Evolutionary conservation across 1,140 invertebrate species (phyloP).

Genomic region (Batillaria attramentaria): DNA sequence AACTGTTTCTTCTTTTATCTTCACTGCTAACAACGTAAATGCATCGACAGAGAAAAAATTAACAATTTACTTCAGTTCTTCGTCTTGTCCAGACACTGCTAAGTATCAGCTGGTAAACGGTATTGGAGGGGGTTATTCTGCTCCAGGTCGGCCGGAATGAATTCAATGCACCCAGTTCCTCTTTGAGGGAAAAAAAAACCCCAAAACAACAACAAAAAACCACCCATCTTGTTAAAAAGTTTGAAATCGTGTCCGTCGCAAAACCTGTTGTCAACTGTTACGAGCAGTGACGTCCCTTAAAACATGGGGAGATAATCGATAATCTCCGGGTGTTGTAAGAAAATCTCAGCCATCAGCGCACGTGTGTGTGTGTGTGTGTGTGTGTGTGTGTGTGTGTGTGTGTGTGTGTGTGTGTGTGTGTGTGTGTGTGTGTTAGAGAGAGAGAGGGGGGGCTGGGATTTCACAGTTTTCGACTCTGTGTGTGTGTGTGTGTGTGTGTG

Average conservation of each 20-base stretch:
- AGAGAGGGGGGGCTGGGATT: no score
- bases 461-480: no score
- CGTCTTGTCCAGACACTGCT: no score
- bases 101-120: no score
- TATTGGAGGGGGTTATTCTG: no score
- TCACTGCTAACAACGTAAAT: no score
- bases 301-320: background rate
- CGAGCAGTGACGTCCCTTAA: background rate
- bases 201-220: background rate
- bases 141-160: no score
- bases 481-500: constrained; percentile 7
- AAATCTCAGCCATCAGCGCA: background rate
- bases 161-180: background rate
- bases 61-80: no score
- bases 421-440: no score
- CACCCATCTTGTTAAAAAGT: background rate
- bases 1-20: background rate
- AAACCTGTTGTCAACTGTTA: background rate
- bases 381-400: constrained; percentile 8
- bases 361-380: constrained; percentile 18
- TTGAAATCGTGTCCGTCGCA: background rate
- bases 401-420: constrained; percentile 7
- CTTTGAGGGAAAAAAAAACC: background rate
- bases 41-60: no score
- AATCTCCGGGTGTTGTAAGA: background rate